Base-by-base conservation (phyloP, 2,888 invertebrate species). In the Dolichomitus sp. region DNA sequence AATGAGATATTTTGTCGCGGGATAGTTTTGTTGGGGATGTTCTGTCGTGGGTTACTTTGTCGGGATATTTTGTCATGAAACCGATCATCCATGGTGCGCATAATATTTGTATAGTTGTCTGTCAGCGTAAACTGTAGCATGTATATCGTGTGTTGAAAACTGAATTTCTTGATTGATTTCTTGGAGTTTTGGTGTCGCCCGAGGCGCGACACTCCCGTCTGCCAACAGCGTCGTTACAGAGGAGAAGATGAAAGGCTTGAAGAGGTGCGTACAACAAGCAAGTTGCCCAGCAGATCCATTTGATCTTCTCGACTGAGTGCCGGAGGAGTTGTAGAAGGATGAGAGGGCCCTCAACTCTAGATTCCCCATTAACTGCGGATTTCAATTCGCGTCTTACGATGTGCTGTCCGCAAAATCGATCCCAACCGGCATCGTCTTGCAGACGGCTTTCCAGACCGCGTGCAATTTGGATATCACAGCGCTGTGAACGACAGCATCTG, bases 321-420 rank as follows among this genome's bases (percentile, higher is more conserved):
- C n/a, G 61, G 69, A 45, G 27, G 45, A 61, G 27, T 27, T 12
- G 19, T 23, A 14, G 14, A 27, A 61, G 59, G 45, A 50, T 17
- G 17, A 37, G 72, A 54, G 48, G 30, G 27, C 37, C 54, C 37
- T 73, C 23, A 11, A 57, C 66, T 59, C 63, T n/a, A 63, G 37
- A n/a, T 75, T 70, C 57, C 66, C 82, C 74, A 75, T 82, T 79
- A 79, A 75, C 75, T 72, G 65, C 61, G 70, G 72, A 79, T 83
- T 83, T 76, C 79, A 79, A 83, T 83, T 83, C 68, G 74, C 74
- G 74, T 74, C 78, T 74, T 59, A 74, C 68, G 70, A 70, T 66
- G 79, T 75, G 82, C 72, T 75, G 82, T 83, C 82, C 79, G 45
- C 79, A 61, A 61, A 83, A 83, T 83, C 79, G 79, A 83, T 83